These are phyloP conservation scores for Geotrypetes seraphini DNA, from an alignment of 2,797 vertebrate species.

Conservation along the genomic window DNA sequence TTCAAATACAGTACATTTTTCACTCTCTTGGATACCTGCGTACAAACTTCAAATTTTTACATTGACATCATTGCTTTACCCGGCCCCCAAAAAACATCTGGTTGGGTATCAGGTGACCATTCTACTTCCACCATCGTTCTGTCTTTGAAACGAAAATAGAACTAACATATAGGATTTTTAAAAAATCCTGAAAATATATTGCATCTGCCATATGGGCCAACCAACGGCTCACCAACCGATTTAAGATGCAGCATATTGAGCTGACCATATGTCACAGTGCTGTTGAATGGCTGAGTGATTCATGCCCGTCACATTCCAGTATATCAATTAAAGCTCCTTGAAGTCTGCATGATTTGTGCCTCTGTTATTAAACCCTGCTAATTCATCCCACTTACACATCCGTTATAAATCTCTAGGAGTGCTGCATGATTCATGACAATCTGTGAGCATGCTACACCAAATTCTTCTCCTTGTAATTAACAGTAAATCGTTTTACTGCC, in stretches of 20 bases:
- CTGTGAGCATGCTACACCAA: constrained; percentile 80
- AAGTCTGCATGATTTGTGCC: constrained; percentile 87
- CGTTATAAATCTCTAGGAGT: constrained; percentile 89
- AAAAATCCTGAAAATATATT: constrained; percentile 61
- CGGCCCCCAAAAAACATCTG: background rate
- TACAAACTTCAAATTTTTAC: background rate
- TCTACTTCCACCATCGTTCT: constrained; percentile 41
- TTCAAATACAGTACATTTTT: constrained; percentile 6
- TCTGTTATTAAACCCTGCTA: constrained; percentile 94
- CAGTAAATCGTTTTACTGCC: constrained; percentile 97
- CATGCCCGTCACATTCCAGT: constrained; percentile 84
- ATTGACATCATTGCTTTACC: too few species aligned
- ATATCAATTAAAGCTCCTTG: constrained; percentile 93
- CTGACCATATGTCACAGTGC: constrained; percentile 78
- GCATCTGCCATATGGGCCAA: constrained; percentile 69
- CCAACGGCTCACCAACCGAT: constrained; percentile 67
- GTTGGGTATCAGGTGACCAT: constrained; percentile 25
- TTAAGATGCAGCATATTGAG: constrained; percentile 78
- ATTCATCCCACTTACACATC: constrained; percentile 92
- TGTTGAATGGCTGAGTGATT: constrained; percentile 77
- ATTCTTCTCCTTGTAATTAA: constrained; percentile 97
- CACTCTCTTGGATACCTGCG: background rate
- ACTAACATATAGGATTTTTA: constrained; percentile 27
- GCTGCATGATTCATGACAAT: constrained; percentile 84
- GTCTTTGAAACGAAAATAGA: constrained; percentile 43